Evolutionary conservation across 2,888 invertebrate species (phyloP).

Genomic region (Tanytarsus gracilentus): DNA sequence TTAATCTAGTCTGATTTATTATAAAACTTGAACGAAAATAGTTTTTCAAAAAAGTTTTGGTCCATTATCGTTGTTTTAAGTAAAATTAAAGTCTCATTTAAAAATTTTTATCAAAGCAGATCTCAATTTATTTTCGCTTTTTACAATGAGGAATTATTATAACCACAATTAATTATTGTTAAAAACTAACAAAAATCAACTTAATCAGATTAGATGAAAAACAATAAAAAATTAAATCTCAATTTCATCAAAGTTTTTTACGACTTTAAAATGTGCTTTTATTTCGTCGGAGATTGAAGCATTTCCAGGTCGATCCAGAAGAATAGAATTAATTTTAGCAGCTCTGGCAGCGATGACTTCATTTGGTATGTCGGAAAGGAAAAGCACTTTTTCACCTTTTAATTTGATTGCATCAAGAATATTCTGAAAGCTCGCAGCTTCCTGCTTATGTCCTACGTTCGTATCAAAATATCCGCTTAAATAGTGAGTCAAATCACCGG

Average conservation of each 20-base stretch:
- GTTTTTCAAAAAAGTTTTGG: no score
- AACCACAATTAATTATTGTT: no score
- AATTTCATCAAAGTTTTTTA: conserved; percentile 53
- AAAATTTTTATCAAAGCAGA: no score
- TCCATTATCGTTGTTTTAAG: no score
- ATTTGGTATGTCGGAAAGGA: conserved; percentile 75
- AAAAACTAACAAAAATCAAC: no score
- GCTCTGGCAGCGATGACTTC: conserved; percentile 75
- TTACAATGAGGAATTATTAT: no score
- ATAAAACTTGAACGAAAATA: no score
- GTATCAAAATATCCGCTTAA: conserved; percentile 83
- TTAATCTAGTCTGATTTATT: no score
- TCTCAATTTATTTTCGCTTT: no score
- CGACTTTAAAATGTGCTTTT: conserved; percentile 46
- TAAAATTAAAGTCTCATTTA: no score
- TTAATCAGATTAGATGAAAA: no score
- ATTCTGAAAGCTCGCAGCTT: conserved; percentile 64
- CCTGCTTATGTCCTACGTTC: conserved; percentile 69
- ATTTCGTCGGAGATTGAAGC: conserved; percentile 53
- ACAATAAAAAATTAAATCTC: not conserved
- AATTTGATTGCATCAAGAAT: conserved; percentile 61
- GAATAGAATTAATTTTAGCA: conserved; percentile 58
- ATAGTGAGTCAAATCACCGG: conserved; percentile 65
- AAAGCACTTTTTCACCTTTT: conserved; percentile 61
- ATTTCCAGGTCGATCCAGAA: conserved; percentile 75